Evolutionary conservation across 2,797 vertebrate genomes (phyloP).

Genomic region (Otus scops): DNA sequence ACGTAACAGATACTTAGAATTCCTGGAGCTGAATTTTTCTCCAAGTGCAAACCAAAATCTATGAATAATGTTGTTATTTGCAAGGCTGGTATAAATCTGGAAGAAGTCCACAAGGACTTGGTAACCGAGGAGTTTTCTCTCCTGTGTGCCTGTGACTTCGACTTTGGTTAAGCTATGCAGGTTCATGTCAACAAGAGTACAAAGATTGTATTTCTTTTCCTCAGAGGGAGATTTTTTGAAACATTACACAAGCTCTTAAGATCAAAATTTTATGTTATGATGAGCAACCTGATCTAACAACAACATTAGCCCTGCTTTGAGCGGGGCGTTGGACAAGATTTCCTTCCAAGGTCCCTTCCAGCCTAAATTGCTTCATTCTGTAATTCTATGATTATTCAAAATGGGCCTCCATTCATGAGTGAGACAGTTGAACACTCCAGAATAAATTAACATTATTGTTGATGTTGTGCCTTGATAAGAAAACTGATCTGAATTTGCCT

Average conservation of each 20-base stretch:
- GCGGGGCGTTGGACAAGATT: background rate
- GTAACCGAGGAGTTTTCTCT: background rate
- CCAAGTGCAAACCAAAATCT: background rate
- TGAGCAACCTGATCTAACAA: background rate
- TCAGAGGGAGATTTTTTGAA: background rate
- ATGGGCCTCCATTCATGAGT: background rate
- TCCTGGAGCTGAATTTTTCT: background rate
- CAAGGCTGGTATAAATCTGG: background rate
- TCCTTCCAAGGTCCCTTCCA: background rate
- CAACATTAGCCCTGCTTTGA: background rate
- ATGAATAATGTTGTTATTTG: slow-evolving; percentile 32
- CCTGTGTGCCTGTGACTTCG: background rate
- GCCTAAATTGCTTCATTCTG: background rate
- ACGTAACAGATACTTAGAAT: background rate
- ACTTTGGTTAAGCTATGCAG: background rate
- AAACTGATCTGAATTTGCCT: background rate
- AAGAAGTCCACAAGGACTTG: background rate
- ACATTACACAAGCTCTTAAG: background rate
- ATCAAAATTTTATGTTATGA: background rate
- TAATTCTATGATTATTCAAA: background rate
- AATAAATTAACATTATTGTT: background rate
- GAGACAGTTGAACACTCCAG: background rate
- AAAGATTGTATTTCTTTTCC: background rate
- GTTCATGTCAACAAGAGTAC: background rate
- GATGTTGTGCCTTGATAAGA: background rate